These are phyloP conservation scores for Drosophila kepulauana DNA, from an alignment of 1,140 invertebrate species.

Conservation along the genomic window DNA sequence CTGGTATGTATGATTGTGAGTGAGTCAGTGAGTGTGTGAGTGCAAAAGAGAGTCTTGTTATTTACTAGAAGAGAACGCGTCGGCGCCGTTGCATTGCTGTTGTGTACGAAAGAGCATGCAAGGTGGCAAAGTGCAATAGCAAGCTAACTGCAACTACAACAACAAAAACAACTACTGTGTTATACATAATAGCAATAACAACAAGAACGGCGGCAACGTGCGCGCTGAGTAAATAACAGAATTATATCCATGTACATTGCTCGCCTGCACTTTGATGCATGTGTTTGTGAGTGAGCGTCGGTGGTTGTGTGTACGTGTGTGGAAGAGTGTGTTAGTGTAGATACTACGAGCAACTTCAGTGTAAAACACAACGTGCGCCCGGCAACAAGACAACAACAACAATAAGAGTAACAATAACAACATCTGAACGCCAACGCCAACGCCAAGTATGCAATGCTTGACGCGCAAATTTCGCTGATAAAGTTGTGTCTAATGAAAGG, in stretches of 20 bases:
- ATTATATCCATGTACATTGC: slow-evolving; percentile 33
- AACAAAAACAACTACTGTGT: slow-evolving; percentile 15
- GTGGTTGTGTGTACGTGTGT: slow-evolving; percentile 8
- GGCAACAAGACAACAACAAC: slow-evolving; percentile 47
- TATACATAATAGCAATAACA: slow-evolving; percentile 30
- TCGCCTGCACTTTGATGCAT: slow-evolving; percentile 34
- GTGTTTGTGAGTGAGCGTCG: slow-evolving; percentile 12
- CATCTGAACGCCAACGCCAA: neutral
- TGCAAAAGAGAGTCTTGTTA: slow-evolving; percentile 28
- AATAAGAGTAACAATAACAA: slow-evolving; percentile 31
- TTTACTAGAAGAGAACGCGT: slow-evolving; percentile 44
- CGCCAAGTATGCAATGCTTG: slow-evolving; percentile 38
- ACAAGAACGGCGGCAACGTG: slow-evolving; percentile 67
- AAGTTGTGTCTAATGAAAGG: slow-evolving; percentile 75
- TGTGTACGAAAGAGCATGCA: slow-evolving; percentile 65
- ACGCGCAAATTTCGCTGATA: slow-evolving; percentile 65
- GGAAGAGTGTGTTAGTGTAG: slow-evolving; percentile 25
- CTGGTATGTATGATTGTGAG: slow-evolving; percentile 31
- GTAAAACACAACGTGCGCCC: slow-evolving; percentile 55
- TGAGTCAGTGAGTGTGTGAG: slow-evolving; percentile 23
- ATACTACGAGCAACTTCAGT: slow-evolving; percentile 51
- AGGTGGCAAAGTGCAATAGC: slow-evolving; percentile 63
- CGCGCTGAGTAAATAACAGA: slow-evolving; percentile 70
- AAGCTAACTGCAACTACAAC: slow-evolving; percentile 36
- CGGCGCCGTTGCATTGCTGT: slow-evolving; percentile 59